These are phyloP conservation scores for Cyprinodon tularosa DNA, from an alignment of 2,113 vertebrate genomes.

Conservation along the genomic window DNA sequence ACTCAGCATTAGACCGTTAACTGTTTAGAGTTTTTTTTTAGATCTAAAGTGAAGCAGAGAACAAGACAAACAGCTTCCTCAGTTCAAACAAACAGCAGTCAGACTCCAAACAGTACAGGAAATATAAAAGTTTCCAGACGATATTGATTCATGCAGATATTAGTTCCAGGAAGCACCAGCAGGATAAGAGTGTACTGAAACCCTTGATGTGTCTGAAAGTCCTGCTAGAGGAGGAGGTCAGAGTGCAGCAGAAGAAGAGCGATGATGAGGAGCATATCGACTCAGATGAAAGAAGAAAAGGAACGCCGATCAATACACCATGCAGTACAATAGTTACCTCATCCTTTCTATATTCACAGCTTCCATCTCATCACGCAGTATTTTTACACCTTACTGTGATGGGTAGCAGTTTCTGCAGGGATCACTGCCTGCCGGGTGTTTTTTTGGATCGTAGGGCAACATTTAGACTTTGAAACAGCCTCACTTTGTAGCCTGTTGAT, in stretches of 20 bases:
- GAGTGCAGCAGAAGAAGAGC: slow-evolving; percentile 33
- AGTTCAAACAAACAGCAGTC: slow-evolving; percentile 17
- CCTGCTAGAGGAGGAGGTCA: slow-evolving; percentile 24
- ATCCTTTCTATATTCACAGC: slow-evolving; percentile 7
- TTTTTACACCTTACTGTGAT: slow-evolving; percentile 4
- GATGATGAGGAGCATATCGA: slow-evolving; percentile 26
- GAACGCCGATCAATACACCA: slow-evolving; percentile 39
- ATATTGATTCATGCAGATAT: slow-evolving; percentile 33
- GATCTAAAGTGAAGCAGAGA: not conserved
- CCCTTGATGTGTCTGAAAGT: slow-evolving; percentile 7
- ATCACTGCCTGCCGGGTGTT: not conserved
- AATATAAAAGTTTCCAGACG: slow-evolving; percentile 10
- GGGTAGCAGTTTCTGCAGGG: slow-evolving; percentile 10
- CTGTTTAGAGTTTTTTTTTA: not conserved
- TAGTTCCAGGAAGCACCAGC: slow-evolving; percentile 44
- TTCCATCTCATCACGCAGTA: not conserved
- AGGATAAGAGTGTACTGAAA: slow-evolving; percentile 19
- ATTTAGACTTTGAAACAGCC: slow-evolving; percentile 6
- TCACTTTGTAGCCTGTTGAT: slow-evolving; percentile 34
- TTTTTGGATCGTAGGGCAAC: slow-evolving; percentile 3
- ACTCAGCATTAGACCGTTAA: not conserved
- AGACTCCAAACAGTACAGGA: slow-evolving; percentile 19
- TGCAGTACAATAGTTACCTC: slow-evolving; percentile 18
- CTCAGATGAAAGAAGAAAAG: slow-evolving; percentile 27
- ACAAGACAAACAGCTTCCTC: slow-evolving; percentile 2